phyloP scores from a whole-genome alignment of 2,888 invertebrate genomes.

The Philopedon plagiatum region DNA sequence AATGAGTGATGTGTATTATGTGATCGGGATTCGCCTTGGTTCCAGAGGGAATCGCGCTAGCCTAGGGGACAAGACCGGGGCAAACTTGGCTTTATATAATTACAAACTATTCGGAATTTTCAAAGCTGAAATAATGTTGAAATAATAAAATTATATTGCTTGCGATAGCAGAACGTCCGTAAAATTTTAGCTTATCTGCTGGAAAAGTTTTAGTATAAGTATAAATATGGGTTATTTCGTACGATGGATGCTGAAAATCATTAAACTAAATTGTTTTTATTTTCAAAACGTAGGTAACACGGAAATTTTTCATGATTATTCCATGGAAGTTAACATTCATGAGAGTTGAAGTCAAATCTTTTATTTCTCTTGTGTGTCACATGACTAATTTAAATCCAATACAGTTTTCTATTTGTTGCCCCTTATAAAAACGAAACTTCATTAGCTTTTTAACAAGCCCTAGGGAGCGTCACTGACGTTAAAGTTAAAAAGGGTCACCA shows the following conservation, averaged over 20 bases:
- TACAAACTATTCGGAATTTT: neutral
- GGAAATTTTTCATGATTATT: no score
- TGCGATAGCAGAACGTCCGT: no score
- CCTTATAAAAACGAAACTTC: constrained; percentile 26
- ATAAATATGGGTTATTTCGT: no score
- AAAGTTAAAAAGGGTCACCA: constrained; percentile 23
- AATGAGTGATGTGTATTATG: constrained; percentile 34
- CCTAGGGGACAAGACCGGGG: neutral
- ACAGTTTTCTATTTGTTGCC: neutral
- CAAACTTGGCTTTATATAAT: constrained; percentile 7
- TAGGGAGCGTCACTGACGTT: constrained; percentile 13
- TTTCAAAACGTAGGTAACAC: no score
- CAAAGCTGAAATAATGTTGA: neutral
- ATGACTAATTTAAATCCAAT: neutral
- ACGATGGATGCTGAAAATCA: no score
- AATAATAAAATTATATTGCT: neutral
- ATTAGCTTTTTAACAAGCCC: constrained; percentile 29
- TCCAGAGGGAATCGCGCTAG: constrained; percentile 14
- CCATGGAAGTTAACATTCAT: no score
- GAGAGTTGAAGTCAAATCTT: no score
- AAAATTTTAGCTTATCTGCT: no score
- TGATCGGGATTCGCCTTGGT: constrained; percentile 25
- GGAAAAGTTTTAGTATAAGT: no score
- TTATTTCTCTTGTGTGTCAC: no score
- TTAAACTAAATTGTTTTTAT: no score